Evolutionary conservation across 2,888 invertebrate genomes (phyloP).

Genomic region (Plebejus argus): DNA sequence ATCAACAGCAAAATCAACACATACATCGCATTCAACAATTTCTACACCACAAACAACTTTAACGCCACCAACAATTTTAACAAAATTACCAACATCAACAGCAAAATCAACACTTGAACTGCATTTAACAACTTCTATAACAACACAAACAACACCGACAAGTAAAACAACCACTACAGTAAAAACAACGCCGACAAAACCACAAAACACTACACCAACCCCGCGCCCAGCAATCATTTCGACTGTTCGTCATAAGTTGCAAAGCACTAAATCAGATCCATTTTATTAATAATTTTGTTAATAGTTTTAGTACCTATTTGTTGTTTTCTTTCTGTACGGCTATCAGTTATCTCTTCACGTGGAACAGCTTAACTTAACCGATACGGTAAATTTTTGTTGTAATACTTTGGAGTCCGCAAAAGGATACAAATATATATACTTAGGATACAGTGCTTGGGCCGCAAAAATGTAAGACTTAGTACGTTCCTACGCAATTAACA

Average conservation of each 20-base stretch:
- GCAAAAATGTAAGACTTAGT: too few relatives aligned
- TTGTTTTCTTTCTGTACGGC: too few relatives aligned
- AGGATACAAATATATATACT: too few relatives aligned
- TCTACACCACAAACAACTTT: not conserved
- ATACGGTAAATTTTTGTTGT: too few relatives aligned
- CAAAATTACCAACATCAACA: not conserved
- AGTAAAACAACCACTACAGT: not conserved
- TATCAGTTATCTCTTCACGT: too few relatives aligned
- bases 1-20: not conserved
- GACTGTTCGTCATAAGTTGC: not conserved
- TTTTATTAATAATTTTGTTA: slow-evolving; percentile 21
- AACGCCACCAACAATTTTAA: not conserved
- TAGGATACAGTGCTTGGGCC: too few relatives aligned
- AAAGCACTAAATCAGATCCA: not conserved
- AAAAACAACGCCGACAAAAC: not conserved
- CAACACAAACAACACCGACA: not conserved
- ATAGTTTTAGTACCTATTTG: not conserved
- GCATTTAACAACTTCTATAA: not conserved
- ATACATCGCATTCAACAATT: not conserved
- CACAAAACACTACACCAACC: slow-evolving; percentile 3
- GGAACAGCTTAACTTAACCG: too few relatives aligned
- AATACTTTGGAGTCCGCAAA: too few relatives aligned
- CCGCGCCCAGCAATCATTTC: not conserved
- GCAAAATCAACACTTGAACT: not conserved
- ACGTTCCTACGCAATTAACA: too few relatives aligned